These are phyloP conservation scores for Corydoras maculifer DNA, from an alignment of 2,113 vertebrate species.

Conservation along the genomic window DNA sequence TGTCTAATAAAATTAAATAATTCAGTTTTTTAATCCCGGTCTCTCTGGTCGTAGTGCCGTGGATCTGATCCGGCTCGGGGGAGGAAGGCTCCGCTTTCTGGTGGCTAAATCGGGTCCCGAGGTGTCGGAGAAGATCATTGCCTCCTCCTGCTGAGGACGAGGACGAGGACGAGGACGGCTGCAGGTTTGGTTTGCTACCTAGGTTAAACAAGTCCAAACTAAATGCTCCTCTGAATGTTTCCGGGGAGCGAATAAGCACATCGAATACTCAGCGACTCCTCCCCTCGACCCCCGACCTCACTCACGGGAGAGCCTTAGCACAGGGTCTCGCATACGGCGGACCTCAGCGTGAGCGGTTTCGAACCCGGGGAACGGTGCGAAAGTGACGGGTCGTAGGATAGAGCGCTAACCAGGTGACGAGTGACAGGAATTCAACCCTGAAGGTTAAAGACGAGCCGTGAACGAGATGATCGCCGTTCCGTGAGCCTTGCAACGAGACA, in stretches of 20 bases:
- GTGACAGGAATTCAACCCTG: too few species aligned
- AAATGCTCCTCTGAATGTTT: background rate
- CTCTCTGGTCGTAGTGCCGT: constrained; percentile 70
- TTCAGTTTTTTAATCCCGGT: too few species aligned
- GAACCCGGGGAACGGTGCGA: background rate
- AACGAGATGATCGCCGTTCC: too few species aligned
- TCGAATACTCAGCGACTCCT: constrained; percentile 22
- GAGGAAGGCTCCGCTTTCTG: constrained; percentile 82
- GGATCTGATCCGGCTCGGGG: constrained; percentile 85
- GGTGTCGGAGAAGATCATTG: constrained; percentile 83
- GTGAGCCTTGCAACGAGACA: too few species aligned
- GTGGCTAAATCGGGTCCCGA: constrained; percentile 86
- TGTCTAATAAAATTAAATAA: too few species aligned
- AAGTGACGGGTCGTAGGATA: too few species aligned
- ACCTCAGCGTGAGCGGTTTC: background rate
- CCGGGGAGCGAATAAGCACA: constrained; percentile 32
- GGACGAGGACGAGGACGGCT: background rate
- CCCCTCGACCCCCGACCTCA: background rate
- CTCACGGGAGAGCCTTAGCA: constrained; percentile 12
- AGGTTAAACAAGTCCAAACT: constrained; percentile 1
- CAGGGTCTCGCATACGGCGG: background rate
- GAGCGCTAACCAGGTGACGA: too few species aligned
- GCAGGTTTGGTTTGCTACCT: constrained; percentile 3
- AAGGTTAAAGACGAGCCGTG: too few species aligned
- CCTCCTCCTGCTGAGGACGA: constrained; percentile 67